Percentiles rank a stretch among this genome's conserved stretches.
These are phyloP conservation scores for Zaprionus ornatus DNA, from an alignment of 1,140 invertebrate genomes.

Conservation along the genomic window DNA sequence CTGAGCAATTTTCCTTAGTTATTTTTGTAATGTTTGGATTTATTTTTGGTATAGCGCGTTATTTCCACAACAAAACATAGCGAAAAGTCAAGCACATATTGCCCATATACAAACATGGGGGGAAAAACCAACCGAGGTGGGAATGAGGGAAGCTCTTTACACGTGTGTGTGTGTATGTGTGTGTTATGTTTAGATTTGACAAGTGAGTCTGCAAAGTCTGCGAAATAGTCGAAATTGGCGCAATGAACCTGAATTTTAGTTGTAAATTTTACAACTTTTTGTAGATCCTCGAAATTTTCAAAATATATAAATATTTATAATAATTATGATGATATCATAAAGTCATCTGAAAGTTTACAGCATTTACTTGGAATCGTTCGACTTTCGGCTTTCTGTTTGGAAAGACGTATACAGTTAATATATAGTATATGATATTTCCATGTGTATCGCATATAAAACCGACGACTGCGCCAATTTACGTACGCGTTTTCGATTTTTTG, in stretches of 20 bases:
- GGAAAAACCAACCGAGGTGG: conserved; percentile 49
- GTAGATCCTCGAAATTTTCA: too few relatives aligned
- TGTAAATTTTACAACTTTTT: neutral
- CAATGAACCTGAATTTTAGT: conserved; percentile 16
- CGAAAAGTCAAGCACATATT: conserved; percentile 68
- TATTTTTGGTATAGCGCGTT: conserved; percentile 71
- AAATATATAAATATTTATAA: neutral
- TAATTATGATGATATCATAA: neutral
- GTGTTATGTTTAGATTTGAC: conserved; percentile 48
- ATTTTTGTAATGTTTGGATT: conserved; percentile 79
- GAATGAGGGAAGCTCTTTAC: conserved; percentile 31
- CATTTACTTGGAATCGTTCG: neutral
- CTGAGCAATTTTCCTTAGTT: conserved; percentile 51
- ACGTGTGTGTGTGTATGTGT: conserved; percentile 29
- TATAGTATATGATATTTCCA: conserved; percentile 22
- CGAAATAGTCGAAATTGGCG: conserved; percentile 39
- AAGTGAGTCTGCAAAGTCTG: conserved; percentile 37
- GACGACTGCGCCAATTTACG: conserved; percentile 70
- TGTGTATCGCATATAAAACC: conserved; percentile 51
- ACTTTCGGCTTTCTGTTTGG: neutral
- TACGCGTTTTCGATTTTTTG: conserved; percentile 65
- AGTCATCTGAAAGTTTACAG: neutral
- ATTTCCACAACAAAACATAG: conserved; percentile 62
- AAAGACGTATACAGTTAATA: neutral
- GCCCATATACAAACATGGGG: conserved; percentile 54